Base-by-base conservation (phyloP, 2,888 invertebrate genomes). In the Phragmatobia fuliginosa region DNA sequence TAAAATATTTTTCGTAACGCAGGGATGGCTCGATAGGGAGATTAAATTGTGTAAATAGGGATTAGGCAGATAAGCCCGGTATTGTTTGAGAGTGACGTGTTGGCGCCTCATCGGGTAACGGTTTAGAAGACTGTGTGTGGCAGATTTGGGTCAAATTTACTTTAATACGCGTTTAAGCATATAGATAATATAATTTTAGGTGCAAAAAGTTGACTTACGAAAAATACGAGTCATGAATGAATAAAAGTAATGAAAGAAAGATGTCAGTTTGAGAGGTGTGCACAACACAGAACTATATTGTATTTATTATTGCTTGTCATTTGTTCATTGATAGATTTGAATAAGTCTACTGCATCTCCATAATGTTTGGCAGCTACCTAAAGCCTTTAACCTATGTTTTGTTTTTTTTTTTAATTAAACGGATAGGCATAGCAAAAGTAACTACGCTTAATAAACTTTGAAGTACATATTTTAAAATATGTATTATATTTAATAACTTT, bases 1-100 rank as follows among this genome's bases (percentile, higher is more conserved):
- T 73, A 74, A 81, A 74, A 75, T 72, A 77, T 77, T 81, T 76
- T 72, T 67, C 74, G 78, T 75, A 74, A 74, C 56, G 70, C 72
- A 81, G 81, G 76, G 83, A 85, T 86, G 87, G 81, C 79, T 82
- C 77, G 80, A 83, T 81, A 79, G 76, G 86, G 80, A 89, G 94
- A 94, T 94, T 94, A 94, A 94, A 92, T 92, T 94, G 94, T 94
- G 93, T 94, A 94, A 95, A 94, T 91, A 94, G 88, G 94, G 94
- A 94, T 95, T 95, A 94, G 88, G 87, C 82, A 93, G 94, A 92
- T 94, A 94, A 94, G 92, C 92, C 71, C 76, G 80, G 84, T 82
- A 90, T 94, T 94, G 94, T 94, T 89, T 90, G 88, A 82, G 77
- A 84, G 89, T 92, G 91, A 90, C 89, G 91, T 85, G 90, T 85